Evolutionary conservation across 2,888 invertebrate species (phyloP), one percentile per base, ranked within the genome.

Genomic region (Lasioglossum lativentre): DNA sequence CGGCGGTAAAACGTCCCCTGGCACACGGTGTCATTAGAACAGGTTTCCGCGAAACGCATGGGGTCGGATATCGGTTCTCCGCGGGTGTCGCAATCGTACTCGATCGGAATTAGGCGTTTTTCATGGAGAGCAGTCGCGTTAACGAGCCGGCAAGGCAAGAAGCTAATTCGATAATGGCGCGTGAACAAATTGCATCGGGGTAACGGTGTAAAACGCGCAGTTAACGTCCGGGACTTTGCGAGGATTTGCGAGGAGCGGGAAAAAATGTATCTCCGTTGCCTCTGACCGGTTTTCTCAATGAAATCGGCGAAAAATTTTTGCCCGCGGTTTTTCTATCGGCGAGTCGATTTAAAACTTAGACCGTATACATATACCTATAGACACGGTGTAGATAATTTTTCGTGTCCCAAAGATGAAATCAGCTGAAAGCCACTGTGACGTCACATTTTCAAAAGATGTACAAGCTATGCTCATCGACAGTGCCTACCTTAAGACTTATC

Each of bases 91-190:
- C 68, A 70, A 70, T 47, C 59, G 59, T 30, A 34, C 56, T 73
- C 63, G 47, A 86, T 83, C 77, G 79, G 77, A 80, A 82, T 86
- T 75, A 82, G 87, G 74, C 78, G 66, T 87, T 83, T 77, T 75
- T 73, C 75, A 14, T 23, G 40, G 30, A 34, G 19, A 34, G 19
- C 27, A 40, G 42, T 34, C 34, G 72, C 72, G 66, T 34, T 52
- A 66, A 74, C 74, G 74, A 74, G 27, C 63, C 80, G 66, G 6
- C 34, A 3, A 3, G 6, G 75, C 68, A 80, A 80, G 75, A 80
- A 80, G 30, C 68, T 80, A 80, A 80, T 75, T 75, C 80, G 80
- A 80, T 80, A 80, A 80, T 75, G 68, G 75, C 52, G 80, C 80
- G 68, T 40, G 80, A 75, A 80, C 80, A 80, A 80, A 80, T 80